phyloP scores from a whole-genome alignment of 2,797 vertebrate genomes.

The Pangasius larnaudii region DNA sequence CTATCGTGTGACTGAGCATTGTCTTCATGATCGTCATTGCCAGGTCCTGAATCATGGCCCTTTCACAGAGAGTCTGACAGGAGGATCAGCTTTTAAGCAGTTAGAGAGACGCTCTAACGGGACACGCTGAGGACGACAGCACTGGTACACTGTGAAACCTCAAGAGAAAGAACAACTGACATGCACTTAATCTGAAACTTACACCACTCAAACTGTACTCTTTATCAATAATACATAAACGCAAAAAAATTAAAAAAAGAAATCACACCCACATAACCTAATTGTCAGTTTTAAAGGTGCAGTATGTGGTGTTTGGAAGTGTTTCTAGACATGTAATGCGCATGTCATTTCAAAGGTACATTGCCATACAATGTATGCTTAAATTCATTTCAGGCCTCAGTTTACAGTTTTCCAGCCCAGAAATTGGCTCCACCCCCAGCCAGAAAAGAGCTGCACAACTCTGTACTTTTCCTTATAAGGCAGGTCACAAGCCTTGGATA shows the following conservation, averaged over 20 bases:
- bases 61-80: slow-evolving; percentile 33
- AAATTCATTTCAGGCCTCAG: background rate
- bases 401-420: background rate
- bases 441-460: background rate
- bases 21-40: slow-evolving; percentile 5
- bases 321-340: background rate
- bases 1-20: slow-evolving; percentile 28
- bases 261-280: background rate
- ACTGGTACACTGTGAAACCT: background rate
- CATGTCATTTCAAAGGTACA: background rate
- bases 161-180: background rate
- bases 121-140: background rate
- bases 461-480: background rate
- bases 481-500: background rate
- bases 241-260: background rate
- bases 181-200: background rate
- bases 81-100: background rate
- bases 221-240: background rate
- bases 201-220: background rate
- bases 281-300: background rate
- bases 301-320: background rate
- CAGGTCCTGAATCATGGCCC: slow-evolving; percentile 21
- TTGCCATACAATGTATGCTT: background rate
- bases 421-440: background rate
- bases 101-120: background rate